These are phyloP conservation scores for Avahi laniger DNA, from an alignment of 2,797 vertebrate genomes.

Conservation along the genomic window DNA sequence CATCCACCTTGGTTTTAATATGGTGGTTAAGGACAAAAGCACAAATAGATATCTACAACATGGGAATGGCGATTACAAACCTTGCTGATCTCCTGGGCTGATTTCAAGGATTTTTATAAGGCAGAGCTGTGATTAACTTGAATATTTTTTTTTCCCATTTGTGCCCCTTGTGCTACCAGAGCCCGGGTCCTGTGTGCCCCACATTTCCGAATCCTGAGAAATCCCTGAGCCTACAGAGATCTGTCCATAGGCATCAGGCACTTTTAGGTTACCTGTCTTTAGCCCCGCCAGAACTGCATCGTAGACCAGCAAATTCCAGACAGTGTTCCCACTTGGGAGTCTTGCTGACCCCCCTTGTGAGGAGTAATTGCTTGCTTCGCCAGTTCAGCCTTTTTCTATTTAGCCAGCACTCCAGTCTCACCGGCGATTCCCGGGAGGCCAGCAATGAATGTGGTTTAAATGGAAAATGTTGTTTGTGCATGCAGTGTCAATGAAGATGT, in stretches of 20 bases:
- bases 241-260: too few species aligned
- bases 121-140: not conserved
- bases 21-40: not conserved
- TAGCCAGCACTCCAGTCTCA: not conserved
- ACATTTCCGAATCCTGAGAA: not conserved
- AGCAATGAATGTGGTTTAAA: slow-evolving; percentile 47
- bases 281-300: rapidly evolving
- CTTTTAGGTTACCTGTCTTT: not conserved
- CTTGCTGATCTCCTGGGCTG: not conserved
- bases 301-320: not conserved
- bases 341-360: not conserved
- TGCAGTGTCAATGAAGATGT: slow-evolving; percentile 40
- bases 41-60: not conserved
- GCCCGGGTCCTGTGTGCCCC: not conserved
- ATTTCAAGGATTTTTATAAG: not conserved
- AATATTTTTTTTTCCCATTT: not conserved
- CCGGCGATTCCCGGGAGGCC: not conserved
- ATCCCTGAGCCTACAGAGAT: not conserved
- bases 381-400: not conserved
- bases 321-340: not conserved
- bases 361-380: not conserved
- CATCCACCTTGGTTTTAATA: not conserved
- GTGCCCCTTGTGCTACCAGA: not conserved
- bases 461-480: slow-evolving; percentile 54
- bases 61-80: not conserved